Conservation (phyloP, 2,888 invertebrate genomes). For the Fragum sueziense region DNA sequence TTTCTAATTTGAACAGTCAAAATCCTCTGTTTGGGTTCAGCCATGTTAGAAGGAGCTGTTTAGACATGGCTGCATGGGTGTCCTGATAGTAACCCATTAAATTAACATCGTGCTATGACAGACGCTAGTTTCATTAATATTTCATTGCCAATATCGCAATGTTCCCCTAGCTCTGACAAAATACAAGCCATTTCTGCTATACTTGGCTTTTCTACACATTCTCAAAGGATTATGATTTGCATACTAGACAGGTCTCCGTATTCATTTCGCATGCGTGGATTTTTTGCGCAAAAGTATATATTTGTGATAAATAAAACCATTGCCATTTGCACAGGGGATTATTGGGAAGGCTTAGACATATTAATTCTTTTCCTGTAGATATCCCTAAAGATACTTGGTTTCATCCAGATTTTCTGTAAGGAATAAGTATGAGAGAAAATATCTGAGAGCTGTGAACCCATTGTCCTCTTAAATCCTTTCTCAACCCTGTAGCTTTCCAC, state of each 20-base stretch:
- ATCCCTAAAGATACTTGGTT: neutral
- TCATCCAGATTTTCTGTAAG: neutral
- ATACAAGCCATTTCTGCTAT: constrained; percentile 6
- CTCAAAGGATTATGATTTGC: constrained; percentile 5
- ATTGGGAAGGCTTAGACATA: neutral
- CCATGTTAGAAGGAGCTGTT: no score
- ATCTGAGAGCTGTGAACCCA: no score
- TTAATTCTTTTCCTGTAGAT: neutral
- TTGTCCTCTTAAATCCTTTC: no score
- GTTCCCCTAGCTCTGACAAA: constrained; percentile 3
- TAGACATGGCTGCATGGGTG: neutral
- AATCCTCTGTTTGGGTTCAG: neutral
- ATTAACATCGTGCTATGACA: constrained; percentile 21
- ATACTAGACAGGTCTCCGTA: neutral
- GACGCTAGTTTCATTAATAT: constrained; percentile 23
- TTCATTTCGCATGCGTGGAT: constrained; percentile 2
- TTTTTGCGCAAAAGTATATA: neutral
- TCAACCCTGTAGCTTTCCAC: no score
- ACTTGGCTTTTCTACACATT: neutral
- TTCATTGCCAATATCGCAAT: constrained; percentile 18
- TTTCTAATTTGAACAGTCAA: no score
- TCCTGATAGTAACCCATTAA: constrained; percentile 16
- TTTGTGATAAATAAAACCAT: constrained; percentile 10
- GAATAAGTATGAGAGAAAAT: neutral
- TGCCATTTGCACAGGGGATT: neutral